phyloP scores from a whole-genome alignment of 1,140 invertebrate genomes.

The Temnothorax curvispinosus region DNA sequence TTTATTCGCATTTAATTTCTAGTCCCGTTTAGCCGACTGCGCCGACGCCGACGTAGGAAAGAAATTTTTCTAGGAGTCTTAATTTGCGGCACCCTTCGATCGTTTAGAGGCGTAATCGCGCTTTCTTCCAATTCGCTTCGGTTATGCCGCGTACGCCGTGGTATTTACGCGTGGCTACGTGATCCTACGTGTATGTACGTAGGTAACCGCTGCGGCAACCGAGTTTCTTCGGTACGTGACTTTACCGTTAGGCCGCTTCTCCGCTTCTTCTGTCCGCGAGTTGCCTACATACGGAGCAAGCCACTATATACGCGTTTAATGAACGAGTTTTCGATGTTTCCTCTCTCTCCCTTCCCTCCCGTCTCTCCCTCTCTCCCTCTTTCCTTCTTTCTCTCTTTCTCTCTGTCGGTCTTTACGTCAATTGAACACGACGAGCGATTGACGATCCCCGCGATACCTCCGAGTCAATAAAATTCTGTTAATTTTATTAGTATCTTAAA shows the following conservation, averaged over 20 bases:
- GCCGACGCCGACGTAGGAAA: not conserved
- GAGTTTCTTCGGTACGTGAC: conserved; percentile 80
- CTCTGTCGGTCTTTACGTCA: not conserved
- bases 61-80: conserved; percentile 10
- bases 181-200: conserved; percentile 61
- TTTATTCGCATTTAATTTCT: conserved; percentile 25
- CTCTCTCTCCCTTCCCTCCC: conserved; percentile 1
- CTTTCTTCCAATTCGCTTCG: conserved; percentile 54
- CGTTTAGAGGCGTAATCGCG: conserved; percentile 55
- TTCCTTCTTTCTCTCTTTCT: conserved; percentile 20
- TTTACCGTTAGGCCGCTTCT: conserved; percentile 81
- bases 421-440: conserved; percentile 1
- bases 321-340: conserved; percentile 72
- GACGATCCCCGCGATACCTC: not conserved
- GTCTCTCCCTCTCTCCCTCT: not conserved
- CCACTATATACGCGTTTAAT: conserved; percentile 68
- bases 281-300: conserved; percentile 72
- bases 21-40: conserved; percentile 3
- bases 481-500: not conserved
- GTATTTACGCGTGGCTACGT: conserved; percentile 74
- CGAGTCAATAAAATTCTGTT: not conserved
- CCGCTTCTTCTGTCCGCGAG: conserved; percentile 74
- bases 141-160: conserved; percentile 67
- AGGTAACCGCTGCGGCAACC: conserved; percentile 76
- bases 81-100: conserved; percentile 36